A percentile compares a stretch with the other conserved stretches of the same genome.
These are phyloP conservation scores for Cromileptes altivelis DNA, from an alignment of 2,113 vertebrate species.

Conservation along the genomic window DNA sequence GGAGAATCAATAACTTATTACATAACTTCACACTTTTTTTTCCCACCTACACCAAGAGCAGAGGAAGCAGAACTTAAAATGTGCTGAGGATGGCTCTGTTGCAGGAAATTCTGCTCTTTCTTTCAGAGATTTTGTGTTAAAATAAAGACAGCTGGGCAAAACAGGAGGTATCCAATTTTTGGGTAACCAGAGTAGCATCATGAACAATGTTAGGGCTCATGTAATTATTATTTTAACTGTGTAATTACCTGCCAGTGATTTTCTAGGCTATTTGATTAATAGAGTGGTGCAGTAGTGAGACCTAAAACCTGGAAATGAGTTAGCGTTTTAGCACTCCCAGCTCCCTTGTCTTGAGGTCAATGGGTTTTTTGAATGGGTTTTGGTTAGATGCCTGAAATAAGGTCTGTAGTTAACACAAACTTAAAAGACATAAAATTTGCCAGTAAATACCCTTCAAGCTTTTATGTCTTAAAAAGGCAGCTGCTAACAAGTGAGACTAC, in stretches of 20 bases:
- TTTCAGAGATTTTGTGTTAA: conserved; percentile 28
- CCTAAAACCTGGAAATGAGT: too few species aligned
- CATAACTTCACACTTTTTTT: conserved; percentile 79
- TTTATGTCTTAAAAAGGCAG: too few species aligned
- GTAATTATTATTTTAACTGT: background rate
- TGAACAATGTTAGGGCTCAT: background rate
- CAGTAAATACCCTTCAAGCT: too few species aligned
- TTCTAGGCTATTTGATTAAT: background rate
- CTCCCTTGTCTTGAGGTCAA: too few species aligned
- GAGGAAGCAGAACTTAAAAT: conserved; percentile 53
- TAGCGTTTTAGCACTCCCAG: too few species aligned
- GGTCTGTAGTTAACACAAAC: too few species aligned
- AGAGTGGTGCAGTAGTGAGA: too few species aligned
- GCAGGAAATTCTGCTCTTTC: conserved; percentile 44
- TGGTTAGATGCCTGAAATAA: too few species aligned
- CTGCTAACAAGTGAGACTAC: too few species aligned
- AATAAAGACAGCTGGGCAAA: conserved; percentile 36
- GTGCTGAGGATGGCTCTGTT: conserved; percentile 44
- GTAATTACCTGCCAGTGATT: background rate
- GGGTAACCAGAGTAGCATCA: background rate
- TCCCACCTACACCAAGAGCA: conserved; percentile 33
- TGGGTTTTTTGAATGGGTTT: too few species aligned
- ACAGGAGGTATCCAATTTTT: background rate
- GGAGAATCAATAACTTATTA: conserved; percentile 86
- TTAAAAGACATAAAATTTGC: too few species aligned